Conservation (phyloP, 1,140 invertebrate species). For the Caerostris extrusa region DNA sequence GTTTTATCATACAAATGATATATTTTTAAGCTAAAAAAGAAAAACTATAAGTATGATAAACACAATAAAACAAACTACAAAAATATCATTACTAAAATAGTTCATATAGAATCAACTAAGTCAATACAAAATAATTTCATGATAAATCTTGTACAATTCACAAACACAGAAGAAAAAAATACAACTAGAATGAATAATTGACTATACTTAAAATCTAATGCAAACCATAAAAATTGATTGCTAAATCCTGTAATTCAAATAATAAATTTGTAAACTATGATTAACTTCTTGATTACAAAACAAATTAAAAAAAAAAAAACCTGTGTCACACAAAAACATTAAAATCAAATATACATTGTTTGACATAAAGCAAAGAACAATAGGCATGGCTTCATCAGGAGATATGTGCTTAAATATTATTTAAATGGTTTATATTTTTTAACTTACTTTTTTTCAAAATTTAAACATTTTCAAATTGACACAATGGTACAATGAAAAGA, state of each 20-base stretch:
- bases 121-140: slow-evolving; percentile 8
- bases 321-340: neutral
- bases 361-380: neutral
- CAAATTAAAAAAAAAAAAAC: neutral
- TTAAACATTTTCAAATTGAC: too few relatives aligned
- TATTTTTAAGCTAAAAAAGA: slow-evolving; percentile 4
- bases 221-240: neutral
- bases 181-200: neutral
- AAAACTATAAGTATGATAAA: neutral
- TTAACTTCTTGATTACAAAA: neutral
- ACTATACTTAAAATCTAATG: slow-evolving; percentile 6
- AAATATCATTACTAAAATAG: slow-evolving; percentile 15
- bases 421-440: too few relatives aligned
- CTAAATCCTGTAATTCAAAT: neutral
- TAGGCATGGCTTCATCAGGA: too few relatives aligned
- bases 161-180: neutral
- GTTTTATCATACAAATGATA: neutral
- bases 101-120: neutral
- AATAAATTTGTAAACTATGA: neutral
- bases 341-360: neutral
- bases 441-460: too few relatives aligned
- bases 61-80: slow-evolving; percentile 3
- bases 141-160: neutral
- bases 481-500: too few relatives aligned
- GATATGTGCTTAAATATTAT: too few relatives aligned